A percentile compares a stretch with the other conserved stretches of the same genome.
phyloP scores from a whole-genome alignment of 2,113 vertebrate species.

The Phoenicopterus ruber region DNA sequence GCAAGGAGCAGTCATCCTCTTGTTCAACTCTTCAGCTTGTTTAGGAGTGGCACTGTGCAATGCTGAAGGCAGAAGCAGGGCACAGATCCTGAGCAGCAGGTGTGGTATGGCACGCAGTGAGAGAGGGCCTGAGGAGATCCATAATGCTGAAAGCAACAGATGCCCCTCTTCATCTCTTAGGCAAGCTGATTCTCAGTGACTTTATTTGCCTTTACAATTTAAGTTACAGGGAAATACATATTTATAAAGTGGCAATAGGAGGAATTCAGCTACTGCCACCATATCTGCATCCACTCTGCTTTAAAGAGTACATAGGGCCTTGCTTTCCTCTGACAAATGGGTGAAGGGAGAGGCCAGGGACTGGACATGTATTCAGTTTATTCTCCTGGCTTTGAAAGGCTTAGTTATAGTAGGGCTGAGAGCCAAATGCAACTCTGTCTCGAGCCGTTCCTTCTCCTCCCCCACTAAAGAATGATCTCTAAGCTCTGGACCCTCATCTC shows the following conservation, averaged over 20 bases:
- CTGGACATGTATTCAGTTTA: background rate
- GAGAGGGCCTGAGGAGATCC: background rate
- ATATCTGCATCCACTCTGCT: background rate
- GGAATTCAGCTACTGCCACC: background rate
- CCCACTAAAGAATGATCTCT: constrained; percentile 23
- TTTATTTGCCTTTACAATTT: background rate
- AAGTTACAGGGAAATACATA: background rate
- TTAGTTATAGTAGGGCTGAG: constrained; percentile 14
- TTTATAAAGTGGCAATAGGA: background rate
- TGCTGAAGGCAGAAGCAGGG: background rate
- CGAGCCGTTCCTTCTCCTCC: background rate
- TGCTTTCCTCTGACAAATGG: background rate
- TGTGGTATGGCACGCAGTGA: background rate
- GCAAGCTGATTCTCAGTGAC: background rate
- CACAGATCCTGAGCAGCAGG: background rate
- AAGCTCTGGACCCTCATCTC: constrained; percentile 44
- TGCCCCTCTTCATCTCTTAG: background rate
- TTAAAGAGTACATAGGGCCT: background rate
- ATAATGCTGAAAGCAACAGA: background rate
- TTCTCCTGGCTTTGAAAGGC: constrained; percentile 17
- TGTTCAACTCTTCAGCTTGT: background rate
- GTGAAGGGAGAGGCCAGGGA: background rate
- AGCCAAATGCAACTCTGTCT: constrained; percentile 32
- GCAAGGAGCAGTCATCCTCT: background rate
- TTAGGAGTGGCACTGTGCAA: background rate